Percentiles rank a stretch among this genome's conserved stretches.
These are phyloP conservation scores for Choloepus didactylus DNA, from an alignment of 2,797 vertebrate species.

Conservation along the genomic window DNA sequence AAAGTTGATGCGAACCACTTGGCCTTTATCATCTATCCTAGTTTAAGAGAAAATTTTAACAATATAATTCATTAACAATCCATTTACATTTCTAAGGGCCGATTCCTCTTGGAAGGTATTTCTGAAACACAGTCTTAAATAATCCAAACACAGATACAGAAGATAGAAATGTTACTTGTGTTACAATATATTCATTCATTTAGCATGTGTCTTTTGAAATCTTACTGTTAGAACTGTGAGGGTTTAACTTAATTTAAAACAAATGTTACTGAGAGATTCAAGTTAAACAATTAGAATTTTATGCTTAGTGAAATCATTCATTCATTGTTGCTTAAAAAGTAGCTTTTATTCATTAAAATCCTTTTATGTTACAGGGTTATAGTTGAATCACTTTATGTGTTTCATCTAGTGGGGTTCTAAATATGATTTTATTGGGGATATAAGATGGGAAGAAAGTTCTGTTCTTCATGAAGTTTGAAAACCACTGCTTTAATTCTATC, in stretches of 20 bases:
- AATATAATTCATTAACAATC: background rate
- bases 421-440: background rate
- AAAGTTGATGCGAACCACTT: constrained; percentile 92
- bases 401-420: background rate
- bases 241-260: background rate
- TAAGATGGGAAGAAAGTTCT: background rate
- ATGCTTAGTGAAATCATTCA: background rate
- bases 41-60: constrained; percentile 52
- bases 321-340: constrained; percentile 16
- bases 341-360: background rate
- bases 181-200: background rate
- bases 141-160: background rate
- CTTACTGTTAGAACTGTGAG: background rate
- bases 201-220: constrained; percentile 18
- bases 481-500: background rate
- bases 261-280: background rate
- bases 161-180: background rate
- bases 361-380: background rate
- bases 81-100: background rate
- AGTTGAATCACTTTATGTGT: background rate
- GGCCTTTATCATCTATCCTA: constrained; percentile 91
- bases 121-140: background rate
- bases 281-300: background rate
- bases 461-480: background rate
- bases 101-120: background rate